Base-by-base conservation (phyloP, 2,888 invertebrate species). In the Gastracanthus pulcherrimus region DNA sequence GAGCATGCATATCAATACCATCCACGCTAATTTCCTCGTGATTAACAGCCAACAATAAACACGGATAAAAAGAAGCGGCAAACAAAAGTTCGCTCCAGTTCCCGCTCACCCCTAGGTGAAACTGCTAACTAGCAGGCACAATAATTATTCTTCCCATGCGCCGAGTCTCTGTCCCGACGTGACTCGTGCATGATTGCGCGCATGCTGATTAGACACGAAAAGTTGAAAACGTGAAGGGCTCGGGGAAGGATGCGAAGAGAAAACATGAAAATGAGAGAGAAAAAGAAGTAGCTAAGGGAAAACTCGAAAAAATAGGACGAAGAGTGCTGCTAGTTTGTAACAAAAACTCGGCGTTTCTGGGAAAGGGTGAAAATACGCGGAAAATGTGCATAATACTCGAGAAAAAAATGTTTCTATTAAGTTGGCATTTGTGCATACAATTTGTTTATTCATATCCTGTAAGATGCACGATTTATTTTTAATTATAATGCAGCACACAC, bases 121-220 rank as follows among this genome's bases (percentile, higher is more conserved):
- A 70, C 41, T 41, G 29, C 76, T 67, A 76, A 76, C 76, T 67
- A 70, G 74, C 69, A 38, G 48, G 36, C 60, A 58, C 23, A 48
- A 77, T 77, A 77, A 77, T 77, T 77, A 70, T 77, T 77, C 48
- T 48, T 45, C 60, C 23, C 48, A 76, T 70, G 23, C 31, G 48
- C 29, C 45, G 66, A 36, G 51, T 36, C 31, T n/a, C n/a, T 6
- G 38, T 23, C 23, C 29, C 76, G 55, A 80, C 79, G 74, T 80
- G 79, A 80, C 79, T 80, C 67, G 11, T 31, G 48, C 67, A 58
- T 74, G 67, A 60, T 58, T 60, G 66, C 26, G 79, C 67, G 38
- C 67, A 71, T 78, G 72, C 79, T 80, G 79, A 80, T 80, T 80
- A 74, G 74, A 60, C 79, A 74, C 69, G 69, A 29, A 80, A 67